Evolutionary conservation across 1,140 invertebrate species (phyloP), one percentile per base, ranked within the genome.

Genomic region (Dendroctonus valens): DNA sequence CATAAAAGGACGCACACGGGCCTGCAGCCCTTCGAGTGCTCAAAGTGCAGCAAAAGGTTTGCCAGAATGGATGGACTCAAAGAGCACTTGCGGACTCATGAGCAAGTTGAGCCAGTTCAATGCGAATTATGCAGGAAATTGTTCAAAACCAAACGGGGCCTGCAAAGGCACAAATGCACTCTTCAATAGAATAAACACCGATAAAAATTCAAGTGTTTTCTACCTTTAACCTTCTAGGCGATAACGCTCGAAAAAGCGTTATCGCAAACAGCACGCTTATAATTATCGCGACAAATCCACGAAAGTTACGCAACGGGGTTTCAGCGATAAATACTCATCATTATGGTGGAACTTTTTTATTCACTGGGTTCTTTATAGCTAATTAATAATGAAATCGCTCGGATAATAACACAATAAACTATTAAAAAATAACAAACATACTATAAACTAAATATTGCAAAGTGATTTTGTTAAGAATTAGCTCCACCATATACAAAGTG

Each of bases 1-100:
- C 62, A 64, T 26, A 39, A 48, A 41, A 42, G 62, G 41, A 64
- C 44, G 7, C 62, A 64, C 54, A 55, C 62, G 37, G 62, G 62
- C n/a, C 38, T 64, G 15, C 62, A 64, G 7, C 62, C 62, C 6
- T 59, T 48, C 42, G 15, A 44, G 15, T 46, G 67, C 48, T 14
- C 11, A 41, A 44, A 63, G 40, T 55, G 59, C 49, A 9, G 4
- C 15, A 53, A 57, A 49, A 64, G 51, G 8, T 64, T 64, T 46
- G 41, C 62, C 9, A 55, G 62, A 57, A 55, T 53, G n/a, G 62
- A 64, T 44, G 44, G 54, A 15, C 50, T 64, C 5, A 64, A 38
- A 15, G 51, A 55, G 41, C 62, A 64, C 15, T 15, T 64, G 52
- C 57, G 14, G 11, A 64, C 53, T 5, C 66, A 68, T 12, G 8